Conservation (phyloP, 2,113 vertebrate genomes). For the Columbina picui region DNA sequence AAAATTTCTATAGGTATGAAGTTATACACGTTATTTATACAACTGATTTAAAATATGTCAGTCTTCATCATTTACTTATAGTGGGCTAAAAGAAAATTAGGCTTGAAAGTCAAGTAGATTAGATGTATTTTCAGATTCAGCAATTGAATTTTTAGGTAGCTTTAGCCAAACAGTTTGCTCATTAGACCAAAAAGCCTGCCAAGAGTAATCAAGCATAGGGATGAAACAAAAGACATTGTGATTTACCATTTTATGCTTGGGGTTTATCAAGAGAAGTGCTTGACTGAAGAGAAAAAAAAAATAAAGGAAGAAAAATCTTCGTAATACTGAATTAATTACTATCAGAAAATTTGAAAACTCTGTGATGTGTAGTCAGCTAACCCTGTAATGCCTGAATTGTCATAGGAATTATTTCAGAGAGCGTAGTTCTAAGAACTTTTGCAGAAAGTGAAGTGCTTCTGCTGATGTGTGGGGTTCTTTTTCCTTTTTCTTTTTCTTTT, state of each 20-base stretch:
- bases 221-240: slow-evolving; percentile 49
- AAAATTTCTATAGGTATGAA: neutral
- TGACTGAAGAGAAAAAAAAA: neutral
- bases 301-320: neutral
- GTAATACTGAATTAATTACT: neutral
- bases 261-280: slow-evolving; percentile 4
- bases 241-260: neutral
- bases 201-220: slow-evolving; percentile 40
- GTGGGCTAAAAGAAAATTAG: neutral
- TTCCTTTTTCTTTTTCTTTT: too few species aligned
- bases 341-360: neutral
- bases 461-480: neutral
- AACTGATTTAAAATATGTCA: neutral
- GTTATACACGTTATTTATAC: neutral
- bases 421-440: neutral
- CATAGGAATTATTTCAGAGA: neutral
- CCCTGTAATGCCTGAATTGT: neutral
- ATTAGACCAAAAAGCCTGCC: slow-evolving; percentile 60
- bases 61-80: neutral
- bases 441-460: neutral
- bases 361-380: neutral
- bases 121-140: slow-evolving; percentile 18
- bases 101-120: slow-evolving; percentile 9
- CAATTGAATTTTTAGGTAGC: slow-evolving; percentile 28
- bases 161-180: slow-evolving; percentile 47